Conservation (phyloP, 2,888 invertebrate genomes). For the Apotomis turbidana region DNA sequence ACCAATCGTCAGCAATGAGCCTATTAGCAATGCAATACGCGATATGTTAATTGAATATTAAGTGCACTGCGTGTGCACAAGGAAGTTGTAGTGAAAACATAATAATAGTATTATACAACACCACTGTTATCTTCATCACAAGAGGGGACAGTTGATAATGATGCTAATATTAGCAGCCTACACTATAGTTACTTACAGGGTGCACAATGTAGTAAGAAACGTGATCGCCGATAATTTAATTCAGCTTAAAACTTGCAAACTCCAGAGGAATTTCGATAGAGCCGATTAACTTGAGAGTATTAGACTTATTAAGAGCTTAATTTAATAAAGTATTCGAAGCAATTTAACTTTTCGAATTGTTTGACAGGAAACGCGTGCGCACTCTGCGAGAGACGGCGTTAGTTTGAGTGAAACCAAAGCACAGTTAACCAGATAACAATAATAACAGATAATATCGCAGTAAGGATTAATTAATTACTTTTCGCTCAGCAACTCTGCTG, state of each 20-base stretch:
- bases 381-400: conserved; percentile 48
- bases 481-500: conserved; percentile 61
- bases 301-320: conserved; percentile 23
- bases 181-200: conserved; percentile 26
- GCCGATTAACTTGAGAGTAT: conserved; percentile 12
- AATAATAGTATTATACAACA: conserved; percentile 6
- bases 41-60: conserved; percentile 5
- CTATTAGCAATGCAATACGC: not conserved
- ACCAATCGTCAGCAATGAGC: not conserved
- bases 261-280: conserved; percentile 17
- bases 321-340: conserved; percentile 25
- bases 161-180: conserved; percentile 10
- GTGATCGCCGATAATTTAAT: not conserved
- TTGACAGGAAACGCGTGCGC: conserved; percentile 48
- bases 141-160: conserved; percentile 30
- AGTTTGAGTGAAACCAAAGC: conserved; percentile 51
- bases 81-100: conserved; percentile 11
- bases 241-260: not conserved
- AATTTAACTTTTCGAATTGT: conserved; percentile 34
- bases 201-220: not conserved
- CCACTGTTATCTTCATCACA: conserved; percentile 26
- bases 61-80: conserved; percentile 11
- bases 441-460: conserved; percentile 43
- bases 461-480: conserved; percentile 64
- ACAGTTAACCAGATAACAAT: conserved; percentile 51